Base-by-base conservation (phyloP, 2,797 vertebrate species). In the Sebastes taczanowskii region DNA sequence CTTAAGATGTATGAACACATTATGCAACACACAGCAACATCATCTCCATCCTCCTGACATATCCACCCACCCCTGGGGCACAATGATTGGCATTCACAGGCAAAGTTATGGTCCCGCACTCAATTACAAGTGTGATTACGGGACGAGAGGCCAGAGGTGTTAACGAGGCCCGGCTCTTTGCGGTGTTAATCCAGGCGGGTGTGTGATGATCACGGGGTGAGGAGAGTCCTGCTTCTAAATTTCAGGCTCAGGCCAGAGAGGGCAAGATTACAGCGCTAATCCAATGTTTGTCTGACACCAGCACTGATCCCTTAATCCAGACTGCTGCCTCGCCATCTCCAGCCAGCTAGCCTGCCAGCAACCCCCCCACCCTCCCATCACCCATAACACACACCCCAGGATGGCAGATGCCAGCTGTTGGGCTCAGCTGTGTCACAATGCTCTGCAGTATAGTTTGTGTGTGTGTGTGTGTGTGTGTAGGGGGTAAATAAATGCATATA, bases 211-310 rank as follows among this genome's bases (percentile, higher is more conserved):
- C 22, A 20, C 49, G 4, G 66, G 60, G 22, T 2, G 38, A 79
- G 67, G 49, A 67, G 65, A 27, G 56, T 72, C n/a, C 67, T 6
- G 59, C 55, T 34, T 86, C 81, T 91, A 84, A 22, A 76, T 90
- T 85, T 89, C 88, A 83, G 84, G 75, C 68, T 59, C 2, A 30
- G 88, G 85, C 88, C 87, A 82, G 85, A 14, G 7, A 88, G 77
- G 30, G 30, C 68, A 38, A 87, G 87, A 91, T 95, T 95, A 95
- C 88, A 92, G 84, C 81, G 29, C 82, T 95, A 95, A 95, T 93
- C 94, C 92, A 89, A 87, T 92, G 90, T 92, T 94, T 94, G 91
- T 91, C 90, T 92, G 91, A 94, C 91, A 94, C 90, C 86, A 82
- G 77, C 78, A 7, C 81, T 93, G 91, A 93, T 94, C 94, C 90